Evolutionary conservation across 2,113 vertebrate species (phyloP).

Genomic region (Emydura subglobosa): DNA sequence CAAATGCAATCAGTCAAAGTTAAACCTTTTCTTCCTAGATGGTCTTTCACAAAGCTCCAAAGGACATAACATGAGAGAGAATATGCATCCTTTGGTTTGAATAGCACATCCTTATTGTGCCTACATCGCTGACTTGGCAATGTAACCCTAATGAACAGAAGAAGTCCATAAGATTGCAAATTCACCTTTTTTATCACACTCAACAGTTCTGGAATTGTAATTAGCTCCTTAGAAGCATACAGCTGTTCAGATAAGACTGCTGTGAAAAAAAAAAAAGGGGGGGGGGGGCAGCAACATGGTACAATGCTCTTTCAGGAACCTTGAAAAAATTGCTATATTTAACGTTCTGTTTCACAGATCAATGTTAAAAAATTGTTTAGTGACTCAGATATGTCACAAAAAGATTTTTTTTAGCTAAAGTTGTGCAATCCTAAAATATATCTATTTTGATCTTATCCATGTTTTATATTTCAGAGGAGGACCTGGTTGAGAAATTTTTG

Average conservation of each 20-base stretch:
- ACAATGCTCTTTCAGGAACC: background rate
- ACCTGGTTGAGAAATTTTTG: background rate
- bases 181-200: background rate
- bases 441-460: background rate
- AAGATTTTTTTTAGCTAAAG: background rate
- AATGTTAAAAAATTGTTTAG: background rate
- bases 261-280: background rate
- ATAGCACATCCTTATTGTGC: background rate
- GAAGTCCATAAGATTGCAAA: background rate
- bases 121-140: background rate
- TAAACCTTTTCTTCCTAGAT: background rate
- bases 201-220: background rate
- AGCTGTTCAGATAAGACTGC: background rate
- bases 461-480: background rate
- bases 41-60: background rate
- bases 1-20: background rate
- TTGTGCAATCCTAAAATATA: background rate
- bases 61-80: background rate
- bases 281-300: background rate
- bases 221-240: background rate
- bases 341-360: background rate
- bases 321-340: slow-evolving; percentile 1
- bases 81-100: background rate
- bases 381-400: background rate
- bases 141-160: background rate